Evolutionary conservation across 2,797 vertebrate species (phyloP), one percentile per base, ranked within the genome.

Genomic region (Pseudotriccus pelzelni): DNA sequence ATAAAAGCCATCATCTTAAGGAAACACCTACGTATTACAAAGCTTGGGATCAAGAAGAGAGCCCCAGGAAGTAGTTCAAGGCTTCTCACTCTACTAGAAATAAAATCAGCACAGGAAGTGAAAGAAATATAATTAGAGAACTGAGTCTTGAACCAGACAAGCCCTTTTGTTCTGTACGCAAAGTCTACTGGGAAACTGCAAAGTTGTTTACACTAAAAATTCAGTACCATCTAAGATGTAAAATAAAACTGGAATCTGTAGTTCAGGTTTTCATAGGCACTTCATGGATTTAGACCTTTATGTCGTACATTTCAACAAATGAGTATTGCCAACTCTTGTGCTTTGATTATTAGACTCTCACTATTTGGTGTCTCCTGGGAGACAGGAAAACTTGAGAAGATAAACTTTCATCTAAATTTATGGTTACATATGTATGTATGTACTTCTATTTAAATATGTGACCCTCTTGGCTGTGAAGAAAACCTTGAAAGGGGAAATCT

Each of bases 111-210:
- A 79, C 39, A 85, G 81, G 84, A 95, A 90, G 37, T 93, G 62
- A 95, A 95, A 86, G n/a, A 64, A 87, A 81, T 76, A 88, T n/a
- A 74, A 80, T 91, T 86, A 70, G 76, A 86, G 82, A 90, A 90
- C 55, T n/a, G 60, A 88, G n/a, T 74, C 73, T 89, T 93, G 67
- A 85, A 78, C 12, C 12, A 64, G 39, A 70, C n/a, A 79, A 92
- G 73, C 14, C 18, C 23, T 75, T 50, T 79, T 69, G 49, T 96
- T 19, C 50, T 60, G 10, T 67, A 74, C 92, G 78, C 63, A 78
- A 70, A 81, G 24, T 63, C 58, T 70, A 56, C n/a, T 39, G 6
- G 79, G 67, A 93, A 90, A 37, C 28, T 66, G 22, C 44, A 86
- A 64, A 87, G n/a, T 14, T 79, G 20, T 73, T 90, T 70, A 50